A percentile compares a stretch with the other conserved stretches of the same genome.
Evolutionary conservation across 2,113 vertebrate genomes (phyloP).

Genomic region (Malurus melanocephalus): DNA sequence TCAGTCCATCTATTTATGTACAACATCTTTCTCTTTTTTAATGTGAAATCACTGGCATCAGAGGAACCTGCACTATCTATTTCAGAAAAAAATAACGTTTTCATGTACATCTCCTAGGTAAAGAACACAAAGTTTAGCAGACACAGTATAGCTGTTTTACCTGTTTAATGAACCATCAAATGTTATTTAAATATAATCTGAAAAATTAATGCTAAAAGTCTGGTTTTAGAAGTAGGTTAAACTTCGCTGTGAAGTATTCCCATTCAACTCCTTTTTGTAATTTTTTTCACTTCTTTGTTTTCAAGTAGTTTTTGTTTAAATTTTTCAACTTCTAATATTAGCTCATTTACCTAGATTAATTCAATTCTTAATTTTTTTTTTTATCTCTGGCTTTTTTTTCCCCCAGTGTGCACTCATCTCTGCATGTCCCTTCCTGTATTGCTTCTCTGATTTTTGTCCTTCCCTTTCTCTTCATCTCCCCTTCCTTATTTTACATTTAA

Average conservation of each 20-base stretch:
- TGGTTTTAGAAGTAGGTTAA: not conserved
- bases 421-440: not conserved
- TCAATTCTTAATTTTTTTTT: not conserved
- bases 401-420: not conserved
- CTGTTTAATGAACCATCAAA: not conserved
- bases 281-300: not conserved
- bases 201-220: not conserved
- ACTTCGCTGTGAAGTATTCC: not conserved
- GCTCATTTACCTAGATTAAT: not conserved
- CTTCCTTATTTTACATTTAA: constrained; percentile 19
- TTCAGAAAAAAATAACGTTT: not conserved
- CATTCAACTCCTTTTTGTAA: not conserved
- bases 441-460: not conserved
- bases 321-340: not conserved
- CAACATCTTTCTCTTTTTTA: not conserved
- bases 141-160: not conserved
- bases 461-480: not conserved
- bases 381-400: not conserved
- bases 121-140: not conserved
- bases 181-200: not conserved
- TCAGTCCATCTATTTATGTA: not conserved
- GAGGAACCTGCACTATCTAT: not conserved
- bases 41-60: not conserved
- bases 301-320: not conserved
- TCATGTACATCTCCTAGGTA: not conserved